phyloP scores from a whole-genome alignment of 1,140 invertebrate species.

The Euglossa dilemma region DNA sequence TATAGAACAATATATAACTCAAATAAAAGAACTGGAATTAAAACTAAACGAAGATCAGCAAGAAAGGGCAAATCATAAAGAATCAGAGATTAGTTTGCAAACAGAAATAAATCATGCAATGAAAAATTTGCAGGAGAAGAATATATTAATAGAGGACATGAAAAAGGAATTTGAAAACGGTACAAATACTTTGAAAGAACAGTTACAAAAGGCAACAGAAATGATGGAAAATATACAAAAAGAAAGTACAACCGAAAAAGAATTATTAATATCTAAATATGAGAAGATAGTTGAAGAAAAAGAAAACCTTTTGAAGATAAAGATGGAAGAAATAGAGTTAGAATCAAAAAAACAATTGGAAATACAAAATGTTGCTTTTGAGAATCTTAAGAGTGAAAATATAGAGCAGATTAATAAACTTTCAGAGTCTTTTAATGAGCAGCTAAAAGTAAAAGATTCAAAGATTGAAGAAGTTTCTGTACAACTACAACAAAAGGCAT shows the following conservation, averaged over 20 bases:
- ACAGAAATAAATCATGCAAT: slow-evolving; percentile 64
- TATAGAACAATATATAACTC: slow-evolving; percentile 74
- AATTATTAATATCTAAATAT: slow-evolving; percentile 63
- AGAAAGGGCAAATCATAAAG: slow-evolving; percentile 80
- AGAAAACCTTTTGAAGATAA: slow-evolving; percentile 69
- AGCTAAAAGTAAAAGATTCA: slow-evolving; percentile 81
- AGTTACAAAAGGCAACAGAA: slow-evolving; percentile 78
- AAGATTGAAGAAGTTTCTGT: slow-evolving; percentile 76
- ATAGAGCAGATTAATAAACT: slow-evolving; percentile 81
- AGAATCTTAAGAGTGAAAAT: slow-evolving; percentile 78
- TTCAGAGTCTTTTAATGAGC: slow-evolving; percentile 77
- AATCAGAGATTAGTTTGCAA: slow-evolving; percentile 79
- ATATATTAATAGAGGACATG: slow-evolving; percentile 71
- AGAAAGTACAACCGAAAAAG: slow-evolving; percentile 65
- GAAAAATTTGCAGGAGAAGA: slow-evolving; percentile 71
- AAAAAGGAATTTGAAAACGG: slow-evolving; percentile 73
- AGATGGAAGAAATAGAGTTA: slow-evolving; percentile 71
- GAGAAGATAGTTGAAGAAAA: slow-evolving; percentile 73
- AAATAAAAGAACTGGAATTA: slow-evolving; percentile 82
- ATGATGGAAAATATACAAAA: slow-evolving; percentile 69
- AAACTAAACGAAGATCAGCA: slow-evolving; percentile 81
- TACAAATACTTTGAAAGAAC: slow-evolving; percentile 73
- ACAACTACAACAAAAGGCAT: slow-evolving; percentile 78
- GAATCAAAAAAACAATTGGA: slow-evolving; percentile 70
- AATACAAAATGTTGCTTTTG: slow-evolving; percentile 61